phyloP scores from a whole-genome alignment of 1,140 invertebrate genomes.

The Holotrichia oblita region DNA sequence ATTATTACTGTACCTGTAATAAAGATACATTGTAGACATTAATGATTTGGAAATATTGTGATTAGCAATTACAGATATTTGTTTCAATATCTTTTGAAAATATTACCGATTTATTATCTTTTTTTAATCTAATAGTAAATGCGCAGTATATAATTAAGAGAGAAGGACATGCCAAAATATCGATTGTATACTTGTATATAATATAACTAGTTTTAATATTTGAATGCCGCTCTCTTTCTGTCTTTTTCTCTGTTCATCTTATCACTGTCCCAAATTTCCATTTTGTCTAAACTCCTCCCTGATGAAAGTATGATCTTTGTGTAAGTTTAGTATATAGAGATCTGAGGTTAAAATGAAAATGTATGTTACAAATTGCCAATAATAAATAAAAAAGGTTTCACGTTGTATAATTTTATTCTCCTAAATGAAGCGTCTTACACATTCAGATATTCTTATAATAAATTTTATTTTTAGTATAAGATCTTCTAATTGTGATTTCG shows the following conservation, averaged over 20 bases:
- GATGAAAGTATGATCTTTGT: conserved; percentile 1
- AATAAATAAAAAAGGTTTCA: conserved; percentile 27
- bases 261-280: background rate
- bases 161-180: conserved; percentile 22
- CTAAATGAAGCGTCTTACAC: background rate
- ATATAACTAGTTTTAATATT: conserved; percentile 13
- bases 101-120: background rate
- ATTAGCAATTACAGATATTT: background rate
- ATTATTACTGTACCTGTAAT: conserved; percentile 28
- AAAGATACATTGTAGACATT: conserved; percentile 16
- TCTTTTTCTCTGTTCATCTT: background rate
- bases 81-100: background rate
- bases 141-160: conserved; percentile 22
- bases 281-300: conserved; percentile 21
- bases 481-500: too few relatives aligned
- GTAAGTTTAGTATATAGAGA: conserved; percentile 30
- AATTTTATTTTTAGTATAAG: background rate
- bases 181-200: conserved; percentile 22
- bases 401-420: background rate
- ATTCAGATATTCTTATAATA: background rate
- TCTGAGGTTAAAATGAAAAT: conserved; percentile 11
- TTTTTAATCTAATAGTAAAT: background rate
- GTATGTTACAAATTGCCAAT: conserved; percentile 34
- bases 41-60: conserved; percentile 14
- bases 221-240: conserved; percentile 6